Base-by-base conservation (phyloP, 1,140 invertebrate genomes). In the Tribolium madens region DNA sequence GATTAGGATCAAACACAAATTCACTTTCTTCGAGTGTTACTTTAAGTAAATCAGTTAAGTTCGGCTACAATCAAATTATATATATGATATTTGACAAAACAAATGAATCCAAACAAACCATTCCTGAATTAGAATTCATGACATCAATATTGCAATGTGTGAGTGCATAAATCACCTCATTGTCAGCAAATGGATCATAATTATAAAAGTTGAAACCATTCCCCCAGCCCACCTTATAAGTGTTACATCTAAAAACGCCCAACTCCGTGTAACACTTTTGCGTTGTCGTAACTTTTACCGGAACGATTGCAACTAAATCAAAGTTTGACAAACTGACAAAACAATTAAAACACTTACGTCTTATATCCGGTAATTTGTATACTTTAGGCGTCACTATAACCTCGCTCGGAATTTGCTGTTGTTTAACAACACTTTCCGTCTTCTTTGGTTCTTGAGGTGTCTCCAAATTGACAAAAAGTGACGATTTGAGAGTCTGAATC, bases 141-240 rank as follows among this genome's bases (percentile, higher is more conserved):
- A 13, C 13, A 18, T 50, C 70, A 57, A 60, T 21, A 10, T 77
- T 77, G n/a, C 53, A 68, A 17, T 53, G 53, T 6, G 72, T 76
- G 18, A 52, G 50, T 9, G 64, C 36, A 42, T 76, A 42, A 6
- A 76, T 36, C 14, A 71, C 14, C 12, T 48, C 42, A 4, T 36
- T 18, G 17, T 73, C 70, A 13, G 26, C 9, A 13, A 78, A 60
- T 13, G 75, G 64, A 57, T 76, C 73, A 6, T 2, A 60, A 10
- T 64, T 64, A 33, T 64, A 73, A 72, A 96, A 81, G 0, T 88
- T 89, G 76, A 91, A 89, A n/a, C 88, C 88, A 0, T 91, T 90
- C 0, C 91, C 91, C 92, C 95, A 97, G 0, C 93, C 93, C 0
- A 93, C 89, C 80, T 93, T 91, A 75, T 92, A 93, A 70, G 90